A percentile compares a stretch with the other conserved stretches of the same genome.
Evolutionary conservation across 2,888 invertebrate genomes (phyloP).

Genomic region (Exocentrus adspersus): DNA sequence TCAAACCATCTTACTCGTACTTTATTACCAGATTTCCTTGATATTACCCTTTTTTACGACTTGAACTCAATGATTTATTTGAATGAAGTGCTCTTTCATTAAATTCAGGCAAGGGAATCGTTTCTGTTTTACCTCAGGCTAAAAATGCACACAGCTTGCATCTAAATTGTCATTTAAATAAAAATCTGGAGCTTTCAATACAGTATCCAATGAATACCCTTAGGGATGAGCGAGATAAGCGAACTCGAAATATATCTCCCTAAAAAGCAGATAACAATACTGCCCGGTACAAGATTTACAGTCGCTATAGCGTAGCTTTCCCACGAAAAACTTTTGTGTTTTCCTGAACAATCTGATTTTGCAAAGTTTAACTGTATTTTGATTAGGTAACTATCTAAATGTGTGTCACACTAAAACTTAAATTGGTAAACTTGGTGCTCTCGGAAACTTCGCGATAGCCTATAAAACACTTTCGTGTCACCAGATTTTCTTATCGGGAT

Average conservation of each 20-base stretch:
- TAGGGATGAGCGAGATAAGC: no score
- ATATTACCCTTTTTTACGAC: no score
- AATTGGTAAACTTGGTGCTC: neutral
- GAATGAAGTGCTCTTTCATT: no score
- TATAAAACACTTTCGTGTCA: neutral
- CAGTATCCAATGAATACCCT: no score
- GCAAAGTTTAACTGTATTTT: neutral
- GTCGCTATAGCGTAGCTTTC: neutral
- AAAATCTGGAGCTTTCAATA: no score
- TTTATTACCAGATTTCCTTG: no score
- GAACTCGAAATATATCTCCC: neutral
- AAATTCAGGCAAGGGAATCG: no score
- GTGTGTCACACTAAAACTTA: slow-evolving; percentile 1
- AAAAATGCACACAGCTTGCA: neutral
- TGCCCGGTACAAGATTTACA: neutral
- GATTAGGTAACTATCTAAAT: neutral
- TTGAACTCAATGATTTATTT: no score
- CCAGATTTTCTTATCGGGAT: neutral
- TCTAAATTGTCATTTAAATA: no score
- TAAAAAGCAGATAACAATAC: neutral
- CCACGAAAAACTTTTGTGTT: neutral
- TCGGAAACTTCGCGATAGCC: neutral
- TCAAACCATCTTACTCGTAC: no score
- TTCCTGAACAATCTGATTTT: neutral
- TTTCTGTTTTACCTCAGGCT: neutral